These are phyloP conservation scores for Lutjanus argentimaculatus DNA, from an alignment of 2,797 vertebrate species.

Conservation along the genomic window DNA sequence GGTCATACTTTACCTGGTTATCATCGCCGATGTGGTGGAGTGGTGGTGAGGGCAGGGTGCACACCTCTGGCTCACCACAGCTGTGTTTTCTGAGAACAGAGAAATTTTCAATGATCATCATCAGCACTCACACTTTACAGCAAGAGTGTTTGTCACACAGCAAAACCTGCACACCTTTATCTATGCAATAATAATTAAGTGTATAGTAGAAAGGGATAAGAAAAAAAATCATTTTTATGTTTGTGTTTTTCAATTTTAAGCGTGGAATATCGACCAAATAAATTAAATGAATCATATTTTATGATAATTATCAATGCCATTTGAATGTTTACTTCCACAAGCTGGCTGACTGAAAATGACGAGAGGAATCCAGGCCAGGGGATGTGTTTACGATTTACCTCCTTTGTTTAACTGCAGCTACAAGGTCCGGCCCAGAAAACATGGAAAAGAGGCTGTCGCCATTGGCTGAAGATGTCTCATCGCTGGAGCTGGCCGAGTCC, in stretches of 20 bases:
- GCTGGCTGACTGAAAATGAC: background rate
- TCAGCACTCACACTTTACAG: background rate
- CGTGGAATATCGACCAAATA: background rate
- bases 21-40: slow-evolving; percentile 93
- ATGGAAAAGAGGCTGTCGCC: slow-evolving; percentile 99
- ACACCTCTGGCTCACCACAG: slow-evolving; percentile 95
- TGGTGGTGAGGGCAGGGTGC: slow-evolving; percentile 93
- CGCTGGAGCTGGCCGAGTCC: slow-evolving; percentile 98
- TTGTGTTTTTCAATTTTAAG: background rate
- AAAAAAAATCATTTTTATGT: background rate
- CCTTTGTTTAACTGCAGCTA: slow-evolving; percentile 98
- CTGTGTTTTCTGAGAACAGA: slow-evolving; percentile 93
- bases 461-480: slow-evolving; percentile 97
- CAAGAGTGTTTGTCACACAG: background rate
- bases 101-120: slow-evolving; percentile 15
- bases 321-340: background rate
- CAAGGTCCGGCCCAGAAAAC: slow-evolving; percentile 99
- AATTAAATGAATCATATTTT: background rate
- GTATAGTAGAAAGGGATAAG: background rate
- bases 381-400: slow-evolving; percentile 83
- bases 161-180: background rate
- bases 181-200: background rate
- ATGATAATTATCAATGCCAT: background rate
- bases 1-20: slow-evolving; percentile 87
- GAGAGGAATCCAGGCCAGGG: background rate